Conservation (phyloP, 2,113 vertebrate species). For the Stigmatopora nigra region DNA sequence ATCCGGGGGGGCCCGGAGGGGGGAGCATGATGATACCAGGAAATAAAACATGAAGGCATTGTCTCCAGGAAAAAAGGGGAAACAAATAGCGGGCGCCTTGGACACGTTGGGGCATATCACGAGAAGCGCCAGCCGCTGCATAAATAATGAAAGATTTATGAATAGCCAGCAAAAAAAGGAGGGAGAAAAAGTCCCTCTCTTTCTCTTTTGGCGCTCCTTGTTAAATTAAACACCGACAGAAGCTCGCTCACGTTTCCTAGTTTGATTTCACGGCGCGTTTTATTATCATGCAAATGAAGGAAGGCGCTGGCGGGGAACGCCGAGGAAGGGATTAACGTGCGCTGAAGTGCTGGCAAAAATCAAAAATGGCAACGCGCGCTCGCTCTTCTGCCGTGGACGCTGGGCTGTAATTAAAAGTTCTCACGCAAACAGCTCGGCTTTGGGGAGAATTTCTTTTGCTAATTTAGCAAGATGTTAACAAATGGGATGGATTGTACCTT, state of each 20-base stretch:
- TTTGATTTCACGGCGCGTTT: slow-evolving; percentile 32
- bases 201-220: slow-evolving; percentile 14
- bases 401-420: neutral
- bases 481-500: no score
- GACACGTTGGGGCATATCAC: slow-evolving; percentile 44
- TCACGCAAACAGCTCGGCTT: neutral
- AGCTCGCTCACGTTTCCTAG: slow-evolving; percentile 18
- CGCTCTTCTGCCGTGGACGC: neutral
- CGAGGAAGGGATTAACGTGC: slow-evolving; percentile 39
- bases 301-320: slow-evolving; percentile 35
- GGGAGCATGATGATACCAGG: slow-evolving; percentile 30
- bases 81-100: slow-evolving; percentile 28
- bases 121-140: slow-evolving; percentile 27
- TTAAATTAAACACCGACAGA: slow-evolving; percentile 19
- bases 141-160: slow-evolving; percentile 34
- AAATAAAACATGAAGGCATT: slow-evolving; percentile 57
- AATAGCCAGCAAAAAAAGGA: slow-evolving; percentile 40
- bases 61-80: slow-evolving; percentile 32
- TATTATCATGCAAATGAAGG: slow-evolving; percentile 51
- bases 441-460: slow-evolving; percentile 30
- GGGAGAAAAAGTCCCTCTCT: neutral
- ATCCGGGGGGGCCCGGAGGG: slow-evolving; percentile 39
- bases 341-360: slow-evolving; percentile 11
- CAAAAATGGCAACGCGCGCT: slow-evolving; percentile 5
- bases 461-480: slow-evolving; percentile 5